Conservation (phyloP, 1,140 invertebrate genomes). For the Nymphalis io region DNA sequence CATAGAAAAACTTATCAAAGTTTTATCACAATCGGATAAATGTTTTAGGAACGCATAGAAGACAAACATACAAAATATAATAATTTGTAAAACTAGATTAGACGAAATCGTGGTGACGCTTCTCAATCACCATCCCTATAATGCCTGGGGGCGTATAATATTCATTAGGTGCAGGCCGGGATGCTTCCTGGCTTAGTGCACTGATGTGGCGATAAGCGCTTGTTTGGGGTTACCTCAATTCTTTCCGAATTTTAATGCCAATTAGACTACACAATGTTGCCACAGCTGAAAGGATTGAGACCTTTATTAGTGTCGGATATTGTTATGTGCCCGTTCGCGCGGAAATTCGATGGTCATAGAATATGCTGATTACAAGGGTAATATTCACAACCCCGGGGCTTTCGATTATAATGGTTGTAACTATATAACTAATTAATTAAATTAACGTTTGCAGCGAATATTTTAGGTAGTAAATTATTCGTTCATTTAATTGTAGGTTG, state of each 20-base stretch:
- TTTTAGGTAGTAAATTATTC: background rate
- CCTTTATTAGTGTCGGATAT: slow-evolving; percentile 77
- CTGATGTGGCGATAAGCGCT: slow-evolving; percentile 71
- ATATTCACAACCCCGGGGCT: slow-evolving; percentile 22
- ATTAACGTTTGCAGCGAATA: slow-evolving; percentile 14
- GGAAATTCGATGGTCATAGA: slow-evolving; percentile 51
- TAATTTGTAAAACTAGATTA: background rate
- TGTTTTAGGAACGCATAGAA: too few species aligned
- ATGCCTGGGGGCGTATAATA: slow-evolving; percentile 64
- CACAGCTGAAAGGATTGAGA: slow-evolving; percentile 68
- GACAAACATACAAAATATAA: too few species aligned
- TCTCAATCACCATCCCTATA: slow-evolving; percentile 41
- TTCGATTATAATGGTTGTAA: slow-evolving; percentile 16
- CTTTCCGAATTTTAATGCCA: slow-evolving; percentile 75
- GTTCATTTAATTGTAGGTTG: too few species aligned
- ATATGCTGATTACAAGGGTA: slow-evolving; percentile 44
- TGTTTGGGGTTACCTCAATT: slow-evolving; percentile 72
- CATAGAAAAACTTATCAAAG: too few species aligned
- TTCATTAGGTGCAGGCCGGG: slow-evolving; percentile 57
- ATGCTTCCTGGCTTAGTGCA: slow-evolving; percentile 54
- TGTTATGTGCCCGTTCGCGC: slow-evolving; percentile 62
- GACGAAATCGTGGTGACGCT: slow-evolving; percentile 22
- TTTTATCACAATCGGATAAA: too few species aligned
- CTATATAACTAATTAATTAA: slow-evolving; percentile 31
- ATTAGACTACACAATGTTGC: slow-evolving; percentile 74